These are phyloP conservation scores for Poecile atricapillus DNA, from an alignment of 2,113 vertebrate species.

Conservation along the genomic window DNA sequence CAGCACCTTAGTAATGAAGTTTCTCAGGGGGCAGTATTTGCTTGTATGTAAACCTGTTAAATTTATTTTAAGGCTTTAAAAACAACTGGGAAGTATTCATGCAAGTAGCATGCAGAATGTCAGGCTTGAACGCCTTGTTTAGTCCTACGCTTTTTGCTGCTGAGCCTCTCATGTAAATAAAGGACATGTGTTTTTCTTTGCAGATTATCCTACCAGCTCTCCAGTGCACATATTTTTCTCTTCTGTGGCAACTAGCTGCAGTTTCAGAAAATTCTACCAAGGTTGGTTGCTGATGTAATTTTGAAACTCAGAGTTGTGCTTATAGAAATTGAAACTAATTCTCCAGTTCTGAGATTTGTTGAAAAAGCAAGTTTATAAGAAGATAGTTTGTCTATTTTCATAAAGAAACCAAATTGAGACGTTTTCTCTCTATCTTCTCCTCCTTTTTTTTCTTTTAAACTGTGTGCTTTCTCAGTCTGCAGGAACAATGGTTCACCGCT, in stretches of 20 bases:
- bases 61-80: background rate
- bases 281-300: slow-evolving; percentile 63
- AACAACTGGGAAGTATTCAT: background rate
- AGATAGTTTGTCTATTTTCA: background rate
- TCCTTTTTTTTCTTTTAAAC: background rate
- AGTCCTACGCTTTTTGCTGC: background rate
- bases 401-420: background rate
- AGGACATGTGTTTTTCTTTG: slow-evolving; percentile 10
- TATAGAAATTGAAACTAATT: background rate
- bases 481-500: background rate
- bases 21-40: background rate
- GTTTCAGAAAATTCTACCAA: slow-evolving; percentile 72
- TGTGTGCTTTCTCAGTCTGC: background rate
- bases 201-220: slow-evolving; percentile 82
- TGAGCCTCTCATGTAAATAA: slow-evolving; percentile 15
- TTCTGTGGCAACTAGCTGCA: slow-evolving; percentile 83
- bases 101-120: background rate
- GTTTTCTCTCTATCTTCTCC: background rate
- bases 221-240: slow-evolving; percentile 78
- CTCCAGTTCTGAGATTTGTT: background rate
- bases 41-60: background rate
- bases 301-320: background rate
- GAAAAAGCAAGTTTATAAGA: background rate
- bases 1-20: background rate
- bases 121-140: background rate